Conservation (phyloP, 1,140 invertebrate species). For the Lutraria rhynchaena region DNA sequence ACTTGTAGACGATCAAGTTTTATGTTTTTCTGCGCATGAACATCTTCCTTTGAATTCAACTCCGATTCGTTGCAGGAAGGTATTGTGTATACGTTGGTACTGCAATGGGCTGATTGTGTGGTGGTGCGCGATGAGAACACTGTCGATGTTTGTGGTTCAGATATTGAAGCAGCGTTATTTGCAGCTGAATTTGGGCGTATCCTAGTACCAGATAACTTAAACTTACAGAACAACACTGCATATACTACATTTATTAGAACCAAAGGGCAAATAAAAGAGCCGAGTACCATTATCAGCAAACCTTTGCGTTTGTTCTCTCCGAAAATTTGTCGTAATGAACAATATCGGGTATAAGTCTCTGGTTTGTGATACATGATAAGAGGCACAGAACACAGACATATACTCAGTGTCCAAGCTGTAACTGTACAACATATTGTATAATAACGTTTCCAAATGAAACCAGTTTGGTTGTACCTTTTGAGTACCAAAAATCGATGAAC, state of each 20-base stretch:
- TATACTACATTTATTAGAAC: not conserved
- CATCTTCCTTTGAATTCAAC: too few species aligned
- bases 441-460: not conserved
- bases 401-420: conserved; percentile 9
- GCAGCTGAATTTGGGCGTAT: not conserved
- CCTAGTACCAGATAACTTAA: not conserved
- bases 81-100: too few species aligned
- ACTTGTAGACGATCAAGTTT: too few species aligned
- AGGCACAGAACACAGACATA: not conserved
- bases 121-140: too few species aligned
- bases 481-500: conserved; percentile 8
- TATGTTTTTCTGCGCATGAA: too few species aligned
- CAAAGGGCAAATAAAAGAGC: conserved; percentile 11
- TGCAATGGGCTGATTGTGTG: too few species aligned
- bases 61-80: too few species aligned
- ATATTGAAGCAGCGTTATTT: not conserved
- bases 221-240: not conserved
- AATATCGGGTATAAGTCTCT: not conserved
- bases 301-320: not conserved
- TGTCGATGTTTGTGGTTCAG: too few species aligned
- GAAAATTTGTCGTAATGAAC: conserved; percentile 1
- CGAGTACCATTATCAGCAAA: not conserved
- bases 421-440: not conserved
- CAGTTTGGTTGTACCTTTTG: not conserved
- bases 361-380: not conserved